These are phyloP conservation scores for Eustalomyia histrio DNA, from an alignment of 2,888 invertebrate genomes.

Conservation along the genomic window DNA sequence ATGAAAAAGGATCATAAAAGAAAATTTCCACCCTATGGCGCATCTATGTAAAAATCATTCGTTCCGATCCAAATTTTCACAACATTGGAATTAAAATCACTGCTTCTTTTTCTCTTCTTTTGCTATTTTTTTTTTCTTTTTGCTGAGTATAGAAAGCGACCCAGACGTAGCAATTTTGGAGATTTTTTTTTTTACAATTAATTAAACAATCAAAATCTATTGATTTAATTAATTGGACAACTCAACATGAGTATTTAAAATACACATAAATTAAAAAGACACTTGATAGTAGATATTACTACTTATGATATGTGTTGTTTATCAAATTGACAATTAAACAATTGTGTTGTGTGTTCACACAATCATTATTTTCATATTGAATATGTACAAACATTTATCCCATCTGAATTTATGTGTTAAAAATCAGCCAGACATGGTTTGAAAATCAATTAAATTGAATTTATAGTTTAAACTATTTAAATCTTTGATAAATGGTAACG, in stretches of 20 bases:
- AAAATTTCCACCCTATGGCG: no score
- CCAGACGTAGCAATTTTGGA: not conserved
- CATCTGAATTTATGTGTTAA: not conserved
- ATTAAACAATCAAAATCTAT: not conserved
- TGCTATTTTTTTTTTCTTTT: no score
- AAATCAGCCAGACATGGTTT: slow-evolving; percentile 6
- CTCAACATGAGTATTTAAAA: not conserved
- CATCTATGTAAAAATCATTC: no score
- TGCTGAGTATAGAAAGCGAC: not conserved
- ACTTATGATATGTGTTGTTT: not conserved
- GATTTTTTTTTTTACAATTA: not conserved
- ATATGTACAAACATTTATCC: not conserved
- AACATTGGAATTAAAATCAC: no score
- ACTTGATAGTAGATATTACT: not conserved
- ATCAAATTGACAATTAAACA: slow-evolving; percentile 4
- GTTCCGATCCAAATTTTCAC: no score
- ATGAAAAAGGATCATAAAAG: no score
- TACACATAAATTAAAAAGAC: no score
- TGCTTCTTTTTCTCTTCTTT: no score
- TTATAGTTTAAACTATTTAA: slow-evolving; percentile 4
- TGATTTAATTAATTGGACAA: not conserved
- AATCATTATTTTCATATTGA: not conserved
- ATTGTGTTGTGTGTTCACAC: not conserved
- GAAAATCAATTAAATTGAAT: slow-evolving; percentile 3
- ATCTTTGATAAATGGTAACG: not conserved